These are phyloP conservation scores for Nasonia vitripennis DNA, from an alignment of 1,140 invertebrate genomes.

Conservation along the genomic window DNA sequence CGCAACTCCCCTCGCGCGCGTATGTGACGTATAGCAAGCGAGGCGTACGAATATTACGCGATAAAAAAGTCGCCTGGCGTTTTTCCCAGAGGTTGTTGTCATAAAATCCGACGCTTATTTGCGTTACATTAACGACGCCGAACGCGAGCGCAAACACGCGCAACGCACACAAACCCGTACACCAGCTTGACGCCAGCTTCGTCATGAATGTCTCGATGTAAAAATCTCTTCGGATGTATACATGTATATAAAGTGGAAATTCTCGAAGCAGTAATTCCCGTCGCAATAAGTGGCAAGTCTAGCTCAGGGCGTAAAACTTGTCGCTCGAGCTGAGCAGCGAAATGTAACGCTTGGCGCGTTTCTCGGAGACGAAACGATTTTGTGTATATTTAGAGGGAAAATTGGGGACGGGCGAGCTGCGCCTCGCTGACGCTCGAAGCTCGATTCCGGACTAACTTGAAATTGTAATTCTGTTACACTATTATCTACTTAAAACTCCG, in stretches of 20 bases:
- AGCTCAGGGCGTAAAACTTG: not conserved
- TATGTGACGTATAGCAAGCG: not conserved
- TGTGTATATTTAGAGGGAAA: not conserved
- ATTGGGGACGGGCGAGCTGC: not conserved
- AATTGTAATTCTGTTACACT: slow-evolving; percentile 34
- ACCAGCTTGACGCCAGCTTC: not conserved
- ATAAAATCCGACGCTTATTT: not conserved
- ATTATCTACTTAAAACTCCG: slow-evolving; percentile 32
- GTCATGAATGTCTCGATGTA: no score
- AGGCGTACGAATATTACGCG: not conserved
- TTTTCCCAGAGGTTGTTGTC: not conserved
- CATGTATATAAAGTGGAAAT: no score
- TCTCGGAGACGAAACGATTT: not conserved
- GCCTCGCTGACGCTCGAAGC: not conserved
- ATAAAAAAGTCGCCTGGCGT: not conserved
- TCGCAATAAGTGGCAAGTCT: not conserved
- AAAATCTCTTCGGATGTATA: no score
- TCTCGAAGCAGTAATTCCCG: not conserved
- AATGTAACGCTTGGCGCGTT: not conserved
- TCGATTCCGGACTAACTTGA: not conserved
- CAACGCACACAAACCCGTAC: not conserved
- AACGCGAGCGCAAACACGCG: not conserved
- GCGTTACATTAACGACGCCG: not conserved
- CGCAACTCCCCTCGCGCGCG: no score
- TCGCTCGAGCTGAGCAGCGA: not conserved